These are phyloP conservation scores for Latrodectus geometricus DNA, from an alignment of 1,140 invertebrate species.

Conservation along the genomic window DNA sequence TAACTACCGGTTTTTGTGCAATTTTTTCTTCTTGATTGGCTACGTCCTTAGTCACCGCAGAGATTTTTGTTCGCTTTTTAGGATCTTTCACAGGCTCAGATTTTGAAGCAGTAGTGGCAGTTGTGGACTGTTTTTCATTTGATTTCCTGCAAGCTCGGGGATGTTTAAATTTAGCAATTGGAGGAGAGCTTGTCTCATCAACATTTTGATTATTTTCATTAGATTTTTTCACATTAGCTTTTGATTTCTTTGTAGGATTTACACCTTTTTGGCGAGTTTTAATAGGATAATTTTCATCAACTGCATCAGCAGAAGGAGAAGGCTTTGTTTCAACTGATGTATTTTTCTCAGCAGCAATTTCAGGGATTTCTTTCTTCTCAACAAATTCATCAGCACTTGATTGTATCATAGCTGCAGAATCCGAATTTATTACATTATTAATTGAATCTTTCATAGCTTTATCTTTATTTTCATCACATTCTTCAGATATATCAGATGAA, in stretches of 20 bases:
- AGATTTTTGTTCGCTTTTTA: conserved; percentile 18
- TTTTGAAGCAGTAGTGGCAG: conserved; percentile 8
- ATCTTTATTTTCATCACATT: background rate
- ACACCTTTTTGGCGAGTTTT: conserved; percentile 50
- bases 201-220: conserved; percentile 26
- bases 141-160: conserved; percentile 41
- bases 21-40: conserved; percentile 8
- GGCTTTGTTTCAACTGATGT: background rate
- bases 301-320: conserved; percentile 5
- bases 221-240: conserved; percentile 1
- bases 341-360: background rate
- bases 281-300: conserved; percentile 45
- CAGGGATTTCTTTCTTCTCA: conserved; percentile 24
- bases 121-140: conserved; percentile 25
- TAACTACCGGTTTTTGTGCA: background rate
- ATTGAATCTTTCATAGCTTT: background rate
- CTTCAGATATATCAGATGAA: background rate
- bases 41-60: background rate
- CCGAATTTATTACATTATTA: background rate
- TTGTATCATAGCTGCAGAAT: background rate
- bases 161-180: conserved; percentile 44
- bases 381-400: background rate
- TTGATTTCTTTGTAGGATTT: conserved; percentile 14
- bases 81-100: background rate
- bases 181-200: background rate